Conservation (phyloP, 2,888 invertebrate species). For the Leptinotarsa rubiginosa region DNA sequence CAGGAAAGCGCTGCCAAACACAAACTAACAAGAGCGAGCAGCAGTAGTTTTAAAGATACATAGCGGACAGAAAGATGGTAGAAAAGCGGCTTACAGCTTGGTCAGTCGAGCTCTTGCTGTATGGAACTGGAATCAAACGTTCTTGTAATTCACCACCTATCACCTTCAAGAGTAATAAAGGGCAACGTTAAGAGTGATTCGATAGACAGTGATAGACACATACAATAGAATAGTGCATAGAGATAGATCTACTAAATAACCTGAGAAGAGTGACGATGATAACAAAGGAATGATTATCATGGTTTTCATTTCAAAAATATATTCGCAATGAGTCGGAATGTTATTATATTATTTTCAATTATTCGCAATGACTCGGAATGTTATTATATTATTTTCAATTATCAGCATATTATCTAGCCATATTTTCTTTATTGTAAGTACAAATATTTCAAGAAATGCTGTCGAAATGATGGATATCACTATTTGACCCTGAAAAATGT, state of each 20-base stretch:
- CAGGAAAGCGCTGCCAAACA: constrained; percentile 63
- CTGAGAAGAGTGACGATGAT: constrained; percentile 56
- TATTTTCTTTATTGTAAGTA: no score
- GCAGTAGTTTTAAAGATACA: constrained; percentile 65
- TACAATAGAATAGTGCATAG: constrained; percentile 68
- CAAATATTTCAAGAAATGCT: no score
- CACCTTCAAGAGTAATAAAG: constrained; percentile 96
- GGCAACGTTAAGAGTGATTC: constrained; percentile 82
- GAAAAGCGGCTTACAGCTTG: constrained; percentile 97
- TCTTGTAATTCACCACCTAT: constrained; percentile 99
- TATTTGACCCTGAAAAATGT: no score
- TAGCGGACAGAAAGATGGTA: constrained; percentile 69
- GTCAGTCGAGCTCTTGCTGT: constrained; percentile 99
- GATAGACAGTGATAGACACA: constrained; percentile 70
- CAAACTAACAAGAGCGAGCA: constrained; percentile 66
- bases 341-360: no score
- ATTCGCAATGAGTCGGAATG: no score
- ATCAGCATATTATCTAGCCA: no score
- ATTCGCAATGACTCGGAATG: background rate
- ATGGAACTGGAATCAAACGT: constrained; percentile 99
- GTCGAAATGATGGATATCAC: no score
- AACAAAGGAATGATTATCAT: constrained; percentile 34
- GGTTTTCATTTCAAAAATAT: background rate
- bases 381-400: no score
- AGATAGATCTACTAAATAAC: constrained; percentile 67